Base-by-base conservation (phyloP, 2,113 vertebrate genomes). In the Acanthochromis polyacanthus region DNA sequence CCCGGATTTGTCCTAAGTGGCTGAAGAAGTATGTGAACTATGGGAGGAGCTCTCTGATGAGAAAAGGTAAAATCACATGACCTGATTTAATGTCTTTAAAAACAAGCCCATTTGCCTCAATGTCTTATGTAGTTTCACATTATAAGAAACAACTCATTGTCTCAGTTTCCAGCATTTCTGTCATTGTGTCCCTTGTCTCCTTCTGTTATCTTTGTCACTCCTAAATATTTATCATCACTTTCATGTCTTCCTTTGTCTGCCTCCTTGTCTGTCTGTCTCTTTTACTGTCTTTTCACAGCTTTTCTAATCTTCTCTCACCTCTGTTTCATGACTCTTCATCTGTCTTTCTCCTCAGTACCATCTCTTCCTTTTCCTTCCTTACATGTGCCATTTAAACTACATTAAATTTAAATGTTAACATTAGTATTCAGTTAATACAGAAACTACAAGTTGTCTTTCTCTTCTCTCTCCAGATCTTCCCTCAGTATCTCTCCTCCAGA, bases 21-120 rank as follows among this genome's bases (percentile, higher is more conserved):
- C n/a, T n/a, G n/a, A n/a, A n/a, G n/a, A n/a, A n/a, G n/a, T n/a
- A n/a, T n/a, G n/a, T n/a, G n/a, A 30, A 23, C 1, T 57, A 48
- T 22, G 74, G 78, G 40, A 70, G 19, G 30, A 78, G 52, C n/a
- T 51, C 53, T 65, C 52, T 81, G 59, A 30, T 61, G 74, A 78
- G 65, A 59, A 70, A 15, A 75, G 83, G 83, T 81, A 77, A 10
- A 52, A 46, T 46, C 14, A 64, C 43, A 53, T 61, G 14, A n/a
- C 17, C 56, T 67, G 40, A n/a, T 45, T 19, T 12, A 55, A 7
- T 22, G 30, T 23, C 23, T 30, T 30, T 30, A n/a, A n/a, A n/a
- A n/a, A n/a, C n/a, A n/a, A n/a, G n/a, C 15, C 5, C 4, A 48
- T 48, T 17, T 48, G 4, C 45, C 45, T 48, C 15, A 11, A 14